phyloP scores from a whole-genome alignment of 2,888 invertebrate genomes.

The Molorchus minor region DNA sequence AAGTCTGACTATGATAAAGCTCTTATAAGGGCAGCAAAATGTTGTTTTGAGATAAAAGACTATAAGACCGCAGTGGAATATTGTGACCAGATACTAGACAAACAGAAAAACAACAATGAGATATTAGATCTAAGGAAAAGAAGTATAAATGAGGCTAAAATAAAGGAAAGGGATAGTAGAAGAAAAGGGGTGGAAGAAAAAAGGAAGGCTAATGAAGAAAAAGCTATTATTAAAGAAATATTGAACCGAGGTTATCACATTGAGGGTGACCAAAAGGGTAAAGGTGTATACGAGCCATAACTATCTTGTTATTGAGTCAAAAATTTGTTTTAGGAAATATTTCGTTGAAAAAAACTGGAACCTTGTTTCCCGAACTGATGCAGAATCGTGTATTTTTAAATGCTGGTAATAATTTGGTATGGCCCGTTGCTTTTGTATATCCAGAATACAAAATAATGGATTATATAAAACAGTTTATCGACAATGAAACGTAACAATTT shows the following conservation, averaged over 20 bases:
- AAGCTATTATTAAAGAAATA: conserved; percentile 63
- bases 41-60: conserved; percentile 72
- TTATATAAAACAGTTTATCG: conserved; percentile 83
- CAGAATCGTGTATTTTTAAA: conserved; percentile 72
- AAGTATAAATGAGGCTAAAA: conserved; percentile 65
- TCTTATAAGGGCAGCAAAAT: conserved; percentile 76
- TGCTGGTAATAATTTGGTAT: conserved; percentile 70
- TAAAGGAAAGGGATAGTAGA: conserved; percentile 66
- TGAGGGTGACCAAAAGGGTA: conserved; percentile 62
- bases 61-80: conserved; percentile 77
- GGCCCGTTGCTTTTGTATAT: conserved; percentile 91
- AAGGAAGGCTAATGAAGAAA: conserved; percentile 62
- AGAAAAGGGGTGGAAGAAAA: conserved; percentile 64
- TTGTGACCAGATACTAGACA: conserved; percentile 74
- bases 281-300: neutral
- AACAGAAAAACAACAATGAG: conserved; percentile 67
- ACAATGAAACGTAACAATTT: conserved; percentile 69
- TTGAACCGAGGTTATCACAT: conserved; percentile 64
- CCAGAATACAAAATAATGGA: conserved; percentile 90
- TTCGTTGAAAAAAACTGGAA: conserved; percentile 68
- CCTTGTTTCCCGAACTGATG: conserved; percentile 72
- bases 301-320: neutral
- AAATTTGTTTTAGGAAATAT: conserved; percentile 46
- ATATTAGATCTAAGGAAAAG: conserved; percentile 66
- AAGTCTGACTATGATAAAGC: conserved; percentile 84